phyloP scores from a whole-genome alignment of 2,888 invertebrate genomes.

The Cheilosia variabilis region DNA sequence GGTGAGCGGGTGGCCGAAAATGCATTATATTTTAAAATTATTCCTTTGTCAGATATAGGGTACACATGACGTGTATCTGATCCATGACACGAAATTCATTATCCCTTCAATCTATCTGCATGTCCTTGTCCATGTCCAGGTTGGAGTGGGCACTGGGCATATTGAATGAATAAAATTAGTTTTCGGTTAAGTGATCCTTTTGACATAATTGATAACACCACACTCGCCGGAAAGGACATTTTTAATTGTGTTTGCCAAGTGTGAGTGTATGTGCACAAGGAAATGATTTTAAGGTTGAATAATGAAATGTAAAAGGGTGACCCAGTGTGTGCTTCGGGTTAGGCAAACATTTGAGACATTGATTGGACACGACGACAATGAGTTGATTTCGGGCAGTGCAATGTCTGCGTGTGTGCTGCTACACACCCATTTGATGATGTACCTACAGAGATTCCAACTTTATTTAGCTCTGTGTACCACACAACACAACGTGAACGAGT shows the following conservation, averaged over 20 bases:
- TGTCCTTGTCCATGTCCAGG: not conserved
- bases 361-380: constrained; percentile 33
- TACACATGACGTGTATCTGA: no score
- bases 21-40: not conserved
- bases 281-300: constrained; percentile 54
- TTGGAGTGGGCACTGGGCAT: constrained; percentile 25
- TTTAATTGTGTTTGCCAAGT: constrained; percentile 64
- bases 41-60: not conserved
- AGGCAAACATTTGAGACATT: constrained; percentile 52
- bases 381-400: not conserved
- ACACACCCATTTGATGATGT: not conserved
- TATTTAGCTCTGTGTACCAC: no score
- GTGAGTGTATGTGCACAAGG: constrained; percentile 44
- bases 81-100: not conserved
- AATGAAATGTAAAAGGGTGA: constrained; percentile 28
- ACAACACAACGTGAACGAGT: no score
- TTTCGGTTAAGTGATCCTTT: constrained; percentile 60
- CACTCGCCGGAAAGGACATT: constrained; percentile 48
- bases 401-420: not conserved
- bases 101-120: not conserved
- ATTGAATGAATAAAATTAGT: constrained; percentile 62
- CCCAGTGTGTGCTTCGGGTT: constrained; percentile 5
- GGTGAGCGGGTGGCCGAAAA: not conserved
- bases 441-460: no score
- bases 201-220: constrained; percentile 62